Evolutionary conservation across 37 sponge, comb jelly and placozoan species (phyloP).

Genomic region (Axinella damicornis): DNA sequence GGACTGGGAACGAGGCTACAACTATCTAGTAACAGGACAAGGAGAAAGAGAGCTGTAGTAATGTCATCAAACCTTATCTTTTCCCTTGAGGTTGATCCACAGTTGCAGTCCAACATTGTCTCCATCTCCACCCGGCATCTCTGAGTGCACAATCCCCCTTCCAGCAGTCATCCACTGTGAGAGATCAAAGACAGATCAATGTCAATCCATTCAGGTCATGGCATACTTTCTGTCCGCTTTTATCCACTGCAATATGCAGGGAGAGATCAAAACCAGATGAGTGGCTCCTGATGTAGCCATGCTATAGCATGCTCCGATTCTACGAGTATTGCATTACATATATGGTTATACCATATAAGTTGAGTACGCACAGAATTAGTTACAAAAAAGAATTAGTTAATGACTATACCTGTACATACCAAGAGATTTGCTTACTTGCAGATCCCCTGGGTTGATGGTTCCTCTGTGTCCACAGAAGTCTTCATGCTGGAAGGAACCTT

Average conservation of each 20-base stretch:
- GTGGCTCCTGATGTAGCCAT: no score
- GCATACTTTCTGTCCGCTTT: not conserved
- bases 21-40: no score
- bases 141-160: constrained; percentile 89
- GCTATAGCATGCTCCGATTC: no score
- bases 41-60: no score
- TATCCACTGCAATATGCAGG: no score
- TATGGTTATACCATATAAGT: no score
- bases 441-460: constrained; percentile 61
- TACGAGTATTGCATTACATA: no score
- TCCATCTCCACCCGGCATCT: constrained; percentile 87
- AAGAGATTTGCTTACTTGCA: constrained; percentile 41
- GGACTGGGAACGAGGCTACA: no score
- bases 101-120: constrained; percentile 91
- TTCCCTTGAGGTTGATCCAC: constrained; percentile 90
- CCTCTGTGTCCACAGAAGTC: constrained; percentile 89
- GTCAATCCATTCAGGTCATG: not conserved
- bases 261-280: no score
- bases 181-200: not conserved
- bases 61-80: constrained; percentile 53
- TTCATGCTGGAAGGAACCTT: constrained; percentile 85
- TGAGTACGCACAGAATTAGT: no score
- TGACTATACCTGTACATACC: no score
- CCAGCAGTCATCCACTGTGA: constrained; percentile 98
- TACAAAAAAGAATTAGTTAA: no score